Base-by-base conservation (phyloP, 2,113 vertebrate genomes). In the Epinephelus cyanopodus region DNA sequence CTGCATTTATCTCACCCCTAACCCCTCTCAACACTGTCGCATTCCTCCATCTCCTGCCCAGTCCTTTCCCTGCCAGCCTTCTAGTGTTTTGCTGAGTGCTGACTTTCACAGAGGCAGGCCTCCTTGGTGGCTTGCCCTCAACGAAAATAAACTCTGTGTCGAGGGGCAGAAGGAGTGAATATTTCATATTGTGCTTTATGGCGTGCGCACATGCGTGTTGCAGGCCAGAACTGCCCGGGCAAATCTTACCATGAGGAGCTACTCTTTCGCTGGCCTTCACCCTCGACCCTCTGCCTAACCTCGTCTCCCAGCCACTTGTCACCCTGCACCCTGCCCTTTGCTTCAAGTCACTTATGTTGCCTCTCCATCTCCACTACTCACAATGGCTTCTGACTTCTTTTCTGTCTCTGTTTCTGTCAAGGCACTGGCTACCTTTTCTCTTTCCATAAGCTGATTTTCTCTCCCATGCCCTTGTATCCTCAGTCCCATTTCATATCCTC, bases 151-250 rank as follows among this genome's bases (percentile, higher is more conserved):
- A 86, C 86, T 75, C 66, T 0, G 76, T 82, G 89, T 92, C 72
- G 75, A 68, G 84, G 86, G 82, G 87, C 86, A 91, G 91, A 86
- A 84, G 84, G 75, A 85, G 86, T 93, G 85, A 94, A 94, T 94
- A 94, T 94, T 93, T 94, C 72, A 94, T 93, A 79, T 21, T 45
- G 74, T 71, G 71, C 83, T 83, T 87, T 82, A 74, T 70, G 85
- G 77, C 78, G 79, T 70, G 71, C 57, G 60, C 83, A 84, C 77
- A 77, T 84, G 79, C 77, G 45, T 66, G 74, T 74, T 78, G 82
- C 47, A 45, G 82, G 61, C n/a, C 77, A 64, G 39, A 62, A 75
- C 53, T 53, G 79, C 47, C 81, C 76, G 19, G 27, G 63, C 53
- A 57, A 48, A 37, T 67, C 7, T 8, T 15, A 54, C 57, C n/a